Evolutionary conservation across 2,888 invertebrate species (phyloP).

Genomic region (Fragum fragum): DNA sequence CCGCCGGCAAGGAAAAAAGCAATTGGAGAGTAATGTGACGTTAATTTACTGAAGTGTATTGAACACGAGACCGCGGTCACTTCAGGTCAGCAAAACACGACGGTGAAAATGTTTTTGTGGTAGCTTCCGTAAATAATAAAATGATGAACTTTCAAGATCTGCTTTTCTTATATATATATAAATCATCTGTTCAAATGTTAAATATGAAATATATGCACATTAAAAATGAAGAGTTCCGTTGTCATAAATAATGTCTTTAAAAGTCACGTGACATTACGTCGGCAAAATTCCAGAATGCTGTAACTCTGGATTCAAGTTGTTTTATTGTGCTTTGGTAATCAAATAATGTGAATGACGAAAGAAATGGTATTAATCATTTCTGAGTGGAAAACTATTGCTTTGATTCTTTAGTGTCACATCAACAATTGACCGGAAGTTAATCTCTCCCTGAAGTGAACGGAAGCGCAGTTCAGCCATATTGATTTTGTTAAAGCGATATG

Average conservation of each 20-base stretch:
- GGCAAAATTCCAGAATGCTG: no score
- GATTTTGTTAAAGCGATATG: constrained; percentile 9
- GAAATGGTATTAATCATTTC: background rate
- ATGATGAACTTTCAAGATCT: no score
- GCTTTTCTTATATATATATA: no score
- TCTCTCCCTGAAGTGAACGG: constrained; percentile 5
- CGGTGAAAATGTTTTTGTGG: no score
- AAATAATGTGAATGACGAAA: background rate
- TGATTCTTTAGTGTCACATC: background rate
- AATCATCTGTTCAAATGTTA: no score
- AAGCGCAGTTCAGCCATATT: background rate
- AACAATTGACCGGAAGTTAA: constrained; percentile 27
- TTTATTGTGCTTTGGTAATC: no score
- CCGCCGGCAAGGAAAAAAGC: constrained; percentile 22
- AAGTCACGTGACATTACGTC: no score
- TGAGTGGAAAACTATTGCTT: background rate
- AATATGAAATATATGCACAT: no score
- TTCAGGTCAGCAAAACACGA: background rate
- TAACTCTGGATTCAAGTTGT: no score
- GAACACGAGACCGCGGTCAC: background rate
- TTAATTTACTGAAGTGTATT: constrained; percentile 20
- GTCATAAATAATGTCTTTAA: no score
- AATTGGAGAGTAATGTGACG: constrained; percentile 21
- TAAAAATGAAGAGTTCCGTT: no score
- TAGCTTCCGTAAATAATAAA: no score